Evolutionary conservation across 2,797 vertebrate genomes (phyloP).

Genomic region (Crax fasciolata): DNA sequence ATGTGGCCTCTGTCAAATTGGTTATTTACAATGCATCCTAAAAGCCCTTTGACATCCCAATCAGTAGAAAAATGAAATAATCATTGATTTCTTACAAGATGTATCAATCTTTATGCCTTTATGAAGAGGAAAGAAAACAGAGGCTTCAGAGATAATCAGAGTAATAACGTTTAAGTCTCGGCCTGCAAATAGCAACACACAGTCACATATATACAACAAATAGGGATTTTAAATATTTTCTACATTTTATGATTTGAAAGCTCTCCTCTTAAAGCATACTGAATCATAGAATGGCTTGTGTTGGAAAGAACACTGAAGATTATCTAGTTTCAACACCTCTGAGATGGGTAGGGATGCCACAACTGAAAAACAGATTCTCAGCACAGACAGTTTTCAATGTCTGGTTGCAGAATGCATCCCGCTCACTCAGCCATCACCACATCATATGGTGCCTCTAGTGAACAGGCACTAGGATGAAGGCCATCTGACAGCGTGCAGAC

Average conservation of each 20-base stretch:
- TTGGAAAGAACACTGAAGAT: not conserved
- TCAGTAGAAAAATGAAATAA: constrained; percentile 41
- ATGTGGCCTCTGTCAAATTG: not conserved
- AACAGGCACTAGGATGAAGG: not conserved
- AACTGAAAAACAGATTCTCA: not conserved
- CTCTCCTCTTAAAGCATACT: not conserved
- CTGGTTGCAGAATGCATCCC: not conserved
- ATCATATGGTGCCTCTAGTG: not conserved
- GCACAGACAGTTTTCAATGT: not conserved
- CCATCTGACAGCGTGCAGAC: not conserved
- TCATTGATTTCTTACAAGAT: constrained; percentile 32
- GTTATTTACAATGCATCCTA: constrained; percentile 32
- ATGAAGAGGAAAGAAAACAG: constrained; percentile 2
- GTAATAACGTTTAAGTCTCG: not conserved
- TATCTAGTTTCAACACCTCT: not conserved
- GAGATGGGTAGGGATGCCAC: not conserved
- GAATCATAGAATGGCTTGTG: not conserved
- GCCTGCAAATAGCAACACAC: not conserved
- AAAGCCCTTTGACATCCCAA: constrained; percentile 21
- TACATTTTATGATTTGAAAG: not conserved
- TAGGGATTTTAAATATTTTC: not conserved
- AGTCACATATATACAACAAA: not conserved
- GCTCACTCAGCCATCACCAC: not conserved
- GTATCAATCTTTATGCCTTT: not conserved
- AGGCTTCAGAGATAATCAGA: not conserved